phyloP scores from a whole-genome alignment of 2,797 vertebrate genomes.

The Gallirallus australis region DNA sequence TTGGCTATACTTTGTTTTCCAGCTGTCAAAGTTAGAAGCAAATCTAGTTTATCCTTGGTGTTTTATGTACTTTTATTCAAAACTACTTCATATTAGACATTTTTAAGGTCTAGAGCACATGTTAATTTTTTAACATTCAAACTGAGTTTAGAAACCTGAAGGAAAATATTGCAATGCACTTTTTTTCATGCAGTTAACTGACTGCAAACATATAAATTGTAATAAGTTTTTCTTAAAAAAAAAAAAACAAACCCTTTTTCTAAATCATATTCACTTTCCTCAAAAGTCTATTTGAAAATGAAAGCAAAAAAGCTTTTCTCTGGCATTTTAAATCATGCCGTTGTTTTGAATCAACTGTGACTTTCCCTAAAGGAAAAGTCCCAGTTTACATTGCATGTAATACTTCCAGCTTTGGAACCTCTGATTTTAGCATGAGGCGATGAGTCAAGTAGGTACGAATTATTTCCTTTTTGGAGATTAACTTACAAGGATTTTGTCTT shows the following conservation, averaged over 20 bases:
- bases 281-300: constrained; percentile 28
- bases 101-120: constrained; percentile 53
- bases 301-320: constrained; percentile 12
- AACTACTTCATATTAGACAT: constrained; percentile 66
- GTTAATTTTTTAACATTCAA: constrained; percentile 56
- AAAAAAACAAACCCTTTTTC: background rate
- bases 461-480: background rate
- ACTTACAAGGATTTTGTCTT: background rate
- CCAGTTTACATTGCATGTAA: background rate
- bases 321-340: background rate
- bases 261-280: constrained; percentile 35
- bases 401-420: background rate
- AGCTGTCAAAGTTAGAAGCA: constrained; percentile 63
- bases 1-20: constrained; percentile 28
- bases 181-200: constrained; percentile 23
- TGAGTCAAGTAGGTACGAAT: background rate
- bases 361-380: constrained; percentile 11
- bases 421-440: background rate
- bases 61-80: constrained; percentile 51
- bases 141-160: constrained; percentile 68
- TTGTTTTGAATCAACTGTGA: constrained; percentile 35
- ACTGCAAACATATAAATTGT: constrained; percentile 20
- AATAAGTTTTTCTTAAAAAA: background rate
- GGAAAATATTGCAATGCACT: constrained; percentile 28
- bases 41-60: constrained; percentile 39